Evolutionary conservation across 2,797 vertebrate species (phyloP), one percentile per base, ranked within the genome.

Genomic region (Delichon dasypus): DNA sequence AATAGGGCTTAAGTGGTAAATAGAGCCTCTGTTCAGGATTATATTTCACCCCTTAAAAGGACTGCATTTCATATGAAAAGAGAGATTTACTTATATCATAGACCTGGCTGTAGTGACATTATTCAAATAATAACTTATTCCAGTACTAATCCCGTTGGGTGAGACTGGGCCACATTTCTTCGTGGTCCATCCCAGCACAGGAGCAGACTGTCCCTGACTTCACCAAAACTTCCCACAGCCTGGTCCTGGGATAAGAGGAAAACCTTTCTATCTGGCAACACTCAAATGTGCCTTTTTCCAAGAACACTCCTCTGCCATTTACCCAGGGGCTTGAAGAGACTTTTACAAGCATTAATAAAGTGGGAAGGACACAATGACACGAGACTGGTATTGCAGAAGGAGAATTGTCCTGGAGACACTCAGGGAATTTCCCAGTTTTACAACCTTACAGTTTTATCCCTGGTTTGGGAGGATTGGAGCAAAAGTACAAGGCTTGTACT

Each of bases 1-100:
- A 95, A 95, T 55, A 94, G 40, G 89, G 94, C 73, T 97, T 95
- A 96, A 95, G 90, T 89, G 85, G 93, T 95, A 97, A 94, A 96
- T 86, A 93, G 77, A 94, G 71, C 91, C 95, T 92, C 91, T 96
- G 92, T 94, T 95, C 79, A 76, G 82, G 92, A 91, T 94, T 96
- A 88, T 92, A 91, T 96, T 92, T 95, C 91, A 90, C 58, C 82
- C 75, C 65, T 89, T 94, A 68, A 89, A 91, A 95, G 76, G 89
- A 70, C 88, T 70, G 64, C 30, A 64, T 79, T 79, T 88, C 82
- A 86, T 92, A 89, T 64, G 79, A 86, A 95, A 96, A 90, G 62
- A 70, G 70, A 93, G 89, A 91, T 92, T 94, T 93, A 89, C 85
- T 86, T 58, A 13, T 88, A 93, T 88, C 92, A 34, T 8, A 89